Evolutionary conservation across 2,888 invertebrate species (phyloP).

Genomic region (Trachelus iudaicus): DNA sequence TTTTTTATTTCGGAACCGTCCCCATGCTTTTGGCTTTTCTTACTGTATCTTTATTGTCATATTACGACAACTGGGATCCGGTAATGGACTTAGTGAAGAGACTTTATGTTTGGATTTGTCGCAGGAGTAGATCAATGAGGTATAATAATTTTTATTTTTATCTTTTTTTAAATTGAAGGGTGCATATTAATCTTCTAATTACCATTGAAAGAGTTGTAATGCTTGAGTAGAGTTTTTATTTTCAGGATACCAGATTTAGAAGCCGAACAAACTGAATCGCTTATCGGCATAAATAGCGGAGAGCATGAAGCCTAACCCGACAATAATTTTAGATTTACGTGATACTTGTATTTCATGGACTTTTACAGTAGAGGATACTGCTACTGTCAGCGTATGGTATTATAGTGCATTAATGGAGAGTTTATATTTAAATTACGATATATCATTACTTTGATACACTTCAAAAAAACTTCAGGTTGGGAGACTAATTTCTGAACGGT

Average conservation of each 20-base stretch:
- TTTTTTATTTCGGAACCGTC: conserved; percentile 82
- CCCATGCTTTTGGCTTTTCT: conserved; percentile 83
- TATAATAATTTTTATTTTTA: conserved; percentile 43
- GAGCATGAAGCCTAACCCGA: conserved; percentile 70
- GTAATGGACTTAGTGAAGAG: conserved; percentile 71
- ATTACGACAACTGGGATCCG: conserved; percentile 87
- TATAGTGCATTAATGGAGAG: neutral
- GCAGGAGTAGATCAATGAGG: conserved; percentile 67
- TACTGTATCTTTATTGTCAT: conserved; percentile 75
- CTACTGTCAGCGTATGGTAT: neutral
- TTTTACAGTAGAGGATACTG: neutral
- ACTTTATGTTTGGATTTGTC: conserved; percentile 67
- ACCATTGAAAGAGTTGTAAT: neutral
- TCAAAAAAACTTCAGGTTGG: neutral
- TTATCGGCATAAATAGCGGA: conserved; percentile 72
- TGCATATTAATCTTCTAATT: neutral
- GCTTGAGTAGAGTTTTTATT: conserved; percentile 21
- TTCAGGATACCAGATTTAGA: conserved; percentile 73
- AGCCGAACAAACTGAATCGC: conserved; percentile 76
- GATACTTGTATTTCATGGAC: conserved; percentile 3
- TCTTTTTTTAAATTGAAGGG: conserved; percentile 8
- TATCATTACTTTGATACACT: neutral
- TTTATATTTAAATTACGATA: neutral
- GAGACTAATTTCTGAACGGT: neutral
- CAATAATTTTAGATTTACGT: conserved; percentile 32